Conservation (phyloP, 2,888 invertebrate species). For the Troides oblongomaculatus region DNA sequence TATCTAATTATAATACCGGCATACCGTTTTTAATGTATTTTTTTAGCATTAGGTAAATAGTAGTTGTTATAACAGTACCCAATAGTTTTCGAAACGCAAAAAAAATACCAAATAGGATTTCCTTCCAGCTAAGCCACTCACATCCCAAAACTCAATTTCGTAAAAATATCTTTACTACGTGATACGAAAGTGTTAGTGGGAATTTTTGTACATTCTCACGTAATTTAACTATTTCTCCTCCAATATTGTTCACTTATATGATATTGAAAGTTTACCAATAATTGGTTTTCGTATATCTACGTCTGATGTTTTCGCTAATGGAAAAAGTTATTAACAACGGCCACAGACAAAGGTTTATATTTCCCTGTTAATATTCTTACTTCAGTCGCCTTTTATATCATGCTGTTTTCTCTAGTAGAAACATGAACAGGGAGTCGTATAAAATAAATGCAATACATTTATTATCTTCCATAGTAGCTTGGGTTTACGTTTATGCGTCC, state of each 20-base stretch:
- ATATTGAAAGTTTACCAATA: neutral
- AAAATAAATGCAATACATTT: conserved; percentile 4
- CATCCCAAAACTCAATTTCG: conserved; percentile 25
- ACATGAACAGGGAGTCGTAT: neutral
- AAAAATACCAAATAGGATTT: conserved; percentile 11
- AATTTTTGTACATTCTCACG: neutral
- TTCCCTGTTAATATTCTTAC: too few relatives aligned
- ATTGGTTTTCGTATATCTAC: too few relatives aligned
- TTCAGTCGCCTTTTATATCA: too few relatives aligned
- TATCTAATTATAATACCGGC: too few relatives aligned
- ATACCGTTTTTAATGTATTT: too few relatives aligned
- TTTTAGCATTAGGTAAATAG: too few relatives aligned
- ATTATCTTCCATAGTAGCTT: conserved; percentile 1
- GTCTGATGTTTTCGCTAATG: too few relatives aligned
- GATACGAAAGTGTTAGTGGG: conserved; percentile 17
- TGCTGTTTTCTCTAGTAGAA: neutral
- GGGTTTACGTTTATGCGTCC: conserved; percentile 19
- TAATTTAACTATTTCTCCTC: neutral
- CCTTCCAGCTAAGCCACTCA: conserved; percentile 5
- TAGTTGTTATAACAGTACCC: neutral
- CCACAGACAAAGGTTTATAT: too few relatives aligned
- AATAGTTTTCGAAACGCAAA: neutral
- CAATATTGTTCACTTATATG: neutral
- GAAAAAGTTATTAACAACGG: too few relatives aligned
- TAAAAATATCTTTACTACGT: conserved; percentile 16